Conservation (phyloP, 2,113 vertebrate genomes). For the Calidris pygmaea region DNA sequence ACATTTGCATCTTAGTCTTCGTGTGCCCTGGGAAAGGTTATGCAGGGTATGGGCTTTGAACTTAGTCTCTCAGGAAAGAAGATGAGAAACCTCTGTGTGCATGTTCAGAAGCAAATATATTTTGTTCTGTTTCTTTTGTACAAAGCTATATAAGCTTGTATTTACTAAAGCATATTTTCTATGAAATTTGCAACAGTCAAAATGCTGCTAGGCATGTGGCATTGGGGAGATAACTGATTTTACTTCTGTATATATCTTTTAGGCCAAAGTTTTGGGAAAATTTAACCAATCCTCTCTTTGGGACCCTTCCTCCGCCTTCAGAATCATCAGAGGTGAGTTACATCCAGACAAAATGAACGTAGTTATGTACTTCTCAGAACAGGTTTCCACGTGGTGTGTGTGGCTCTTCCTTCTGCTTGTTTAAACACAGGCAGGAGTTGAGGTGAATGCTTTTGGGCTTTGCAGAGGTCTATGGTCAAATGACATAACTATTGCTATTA, state of each 20-base stretch:
- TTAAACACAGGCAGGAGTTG: not conserved
- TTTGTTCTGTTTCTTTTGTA: not conserved
- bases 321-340: constrained; percentile 89
- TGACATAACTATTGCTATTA: accelerated
- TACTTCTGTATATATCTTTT: not conserved
- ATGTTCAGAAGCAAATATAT: not conserved
- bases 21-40: not conserved
- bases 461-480: not conserved
- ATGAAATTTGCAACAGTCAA: not conserved
- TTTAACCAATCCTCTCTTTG: constrained; percentile 90
- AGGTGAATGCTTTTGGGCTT: not conserved
- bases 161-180: not conserved
- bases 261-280: constrained; percentile 97
- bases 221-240: not conserved
- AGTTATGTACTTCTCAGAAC: not conserved
- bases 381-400: not conserved
- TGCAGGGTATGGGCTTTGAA: not conserved
- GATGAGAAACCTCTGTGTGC: not conserved
- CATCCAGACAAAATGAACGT: not conserved
- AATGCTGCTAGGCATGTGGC: not conserved
- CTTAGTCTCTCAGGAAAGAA: not conserved
- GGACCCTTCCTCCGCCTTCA: constrained; percentile 83
- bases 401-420: not conserved
- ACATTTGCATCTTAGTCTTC: not conserved
- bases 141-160: not conserved